Conservation (phyloP, 2,797 vertebrate species). For the Rallus crepitans region DNA sequence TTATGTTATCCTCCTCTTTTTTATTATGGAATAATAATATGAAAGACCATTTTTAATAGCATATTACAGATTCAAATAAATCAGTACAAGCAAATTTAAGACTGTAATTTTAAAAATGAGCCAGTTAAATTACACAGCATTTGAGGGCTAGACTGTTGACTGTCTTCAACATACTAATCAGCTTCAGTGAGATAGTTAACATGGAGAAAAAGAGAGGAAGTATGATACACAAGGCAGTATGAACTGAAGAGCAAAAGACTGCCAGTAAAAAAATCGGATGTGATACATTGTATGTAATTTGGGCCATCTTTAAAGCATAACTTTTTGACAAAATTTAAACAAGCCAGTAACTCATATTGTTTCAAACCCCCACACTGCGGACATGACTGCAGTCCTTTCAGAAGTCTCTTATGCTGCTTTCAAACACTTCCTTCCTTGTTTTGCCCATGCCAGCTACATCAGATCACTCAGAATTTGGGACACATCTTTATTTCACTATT, state of each 20-base stretch:
- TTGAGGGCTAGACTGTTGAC: not conserved
- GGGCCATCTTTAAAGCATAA: not conserved
- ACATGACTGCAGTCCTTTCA: no score
- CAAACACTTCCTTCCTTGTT: not conserved
- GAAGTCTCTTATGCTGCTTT: not conserved
- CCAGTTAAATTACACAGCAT: not conserved
- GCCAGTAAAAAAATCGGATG: no score
- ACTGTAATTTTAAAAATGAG: not conserved
- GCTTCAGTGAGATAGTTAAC: not conserved
- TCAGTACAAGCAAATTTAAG: not conserved
- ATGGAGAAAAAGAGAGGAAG: not conserved
- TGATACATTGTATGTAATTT: no score
- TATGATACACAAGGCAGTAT: not conserved
- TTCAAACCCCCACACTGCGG: fast-evolving
- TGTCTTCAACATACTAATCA: not conserved
- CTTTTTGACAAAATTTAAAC: not conserved
- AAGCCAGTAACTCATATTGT: not conserved
- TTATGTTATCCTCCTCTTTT: not conserved
- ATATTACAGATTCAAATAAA: not conserved
- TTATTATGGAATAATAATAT: not conserved
- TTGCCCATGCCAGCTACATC: not conserved
- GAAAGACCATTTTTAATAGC: not conserved
- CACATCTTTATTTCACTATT: not conserved
- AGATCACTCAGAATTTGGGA: not conserved
- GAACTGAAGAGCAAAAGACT: not conserved